phyloP scores from a whole-genome alignment of 2,888 invertebrate species.

The Dermolepida albohirtum region DNA sequence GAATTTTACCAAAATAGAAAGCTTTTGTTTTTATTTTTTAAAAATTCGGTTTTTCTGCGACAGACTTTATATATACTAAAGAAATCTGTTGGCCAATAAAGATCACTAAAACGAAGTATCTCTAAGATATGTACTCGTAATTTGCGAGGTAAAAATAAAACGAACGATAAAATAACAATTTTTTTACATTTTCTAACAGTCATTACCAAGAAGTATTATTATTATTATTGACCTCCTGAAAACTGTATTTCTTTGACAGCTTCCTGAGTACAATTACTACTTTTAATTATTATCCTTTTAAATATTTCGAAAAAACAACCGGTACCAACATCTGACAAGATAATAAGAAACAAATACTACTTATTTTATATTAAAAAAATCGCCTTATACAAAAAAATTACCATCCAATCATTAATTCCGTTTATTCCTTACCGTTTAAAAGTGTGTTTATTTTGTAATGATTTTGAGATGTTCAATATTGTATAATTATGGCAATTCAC shows the following conservation, averaged over 20 bases:
- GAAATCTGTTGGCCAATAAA: too few species aligned
- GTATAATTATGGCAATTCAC: constrained; percentile 26
- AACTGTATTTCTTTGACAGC: neutral
- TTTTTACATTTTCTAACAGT: too few species aligned
- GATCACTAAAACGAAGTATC: too few species aligned
- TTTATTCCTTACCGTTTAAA: constrained; percentile 9
- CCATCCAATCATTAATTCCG: constrained; percentile 1
- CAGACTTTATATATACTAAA: too few species aligned
- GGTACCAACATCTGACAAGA: constrained; percentile 8
- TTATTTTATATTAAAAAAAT: constrained; percentile 2
- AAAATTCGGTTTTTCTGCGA: too few species aligned
- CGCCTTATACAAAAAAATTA: constrained; percentile 9
- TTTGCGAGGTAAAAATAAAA: too few species aligned
- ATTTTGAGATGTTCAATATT: constrained; percentile 17
- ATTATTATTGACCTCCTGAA: too few species aligned
- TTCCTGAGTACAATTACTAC: constrained; percentile 2
- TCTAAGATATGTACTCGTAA: too few species aligned
- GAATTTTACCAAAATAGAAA: too few species aligned
- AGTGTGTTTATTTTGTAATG: constrained; percentile 13
- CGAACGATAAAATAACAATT: too few species aligned
- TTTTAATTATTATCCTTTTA: neutral
- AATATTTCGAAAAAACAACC: neutral
- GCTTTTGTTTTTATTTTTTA: too few species aligned
- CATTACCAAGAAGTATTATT: too few species aligned
- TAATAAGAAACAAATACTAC: constrained; percentile 13